Base-by-base conservation (phyloP, 2,888 invertebrate species). In the Netelia virgata region DNA sequence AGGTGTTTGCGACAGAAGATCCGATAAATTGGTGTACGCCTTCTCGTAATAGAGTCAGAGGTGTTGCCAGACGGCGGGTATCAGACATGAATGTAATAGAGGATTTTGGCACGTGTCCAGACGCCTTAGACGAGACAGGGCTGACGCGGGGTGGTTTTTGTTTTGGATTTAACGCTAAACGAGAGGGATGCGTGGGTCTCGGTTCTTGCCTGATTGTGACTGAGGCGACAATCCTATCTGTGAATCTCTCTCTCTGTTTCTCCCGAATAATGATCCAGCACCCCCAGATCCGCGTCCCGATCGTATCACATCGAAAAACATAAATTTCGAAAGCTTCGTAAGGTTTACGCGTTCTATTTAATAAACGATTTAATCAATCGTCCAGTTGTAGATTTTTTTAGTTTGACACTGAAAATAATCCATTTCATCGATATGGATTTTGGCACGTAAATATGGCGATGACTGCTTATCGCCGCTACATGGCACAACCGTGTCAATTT, bases 61-160 rank as follows among this genome's bases (percentile, higher is more conserved):
- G 64, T 77, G 64, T 64, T 64, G 28, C 76, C 72, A 23, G 69
- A 81, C 69, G 84, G 36, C 66, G 87, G 88, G 89, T 89, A 90
- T 90, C 89, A 91, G 91, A 88, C 87, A 88, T 18, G 87, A 89
- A 90, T 88, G 88, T 90, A 91, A 92, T 90, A 89, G 90, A 91
- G 90, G 87, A 73, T 89, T 86, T 91, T 92, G 92, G 92, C 92
- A 85, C 77, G 64, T 88, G 87, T 91, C 92, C 92, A 92, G 83
- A 69, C 41, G 82, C 76, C 72, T 36, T 36, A 36, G 6, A 36
- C 76, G 55, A 83, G 73, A 57, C 47, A 14, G 10, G 14, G 14
- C 10, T 14, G 47, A 47, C 3, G 47, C 47, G 16, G 8, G 68
- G 66, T 41, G 75, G 43, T 69, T 72, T 55, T 66, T 53, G 64